Percentiles rank a stretch among this genome's conserved stretches.
phyloP scores from a whole-genome alignment of 2,797 vertebrate genomes.

The Aplochiton taeniatus region DNA sequence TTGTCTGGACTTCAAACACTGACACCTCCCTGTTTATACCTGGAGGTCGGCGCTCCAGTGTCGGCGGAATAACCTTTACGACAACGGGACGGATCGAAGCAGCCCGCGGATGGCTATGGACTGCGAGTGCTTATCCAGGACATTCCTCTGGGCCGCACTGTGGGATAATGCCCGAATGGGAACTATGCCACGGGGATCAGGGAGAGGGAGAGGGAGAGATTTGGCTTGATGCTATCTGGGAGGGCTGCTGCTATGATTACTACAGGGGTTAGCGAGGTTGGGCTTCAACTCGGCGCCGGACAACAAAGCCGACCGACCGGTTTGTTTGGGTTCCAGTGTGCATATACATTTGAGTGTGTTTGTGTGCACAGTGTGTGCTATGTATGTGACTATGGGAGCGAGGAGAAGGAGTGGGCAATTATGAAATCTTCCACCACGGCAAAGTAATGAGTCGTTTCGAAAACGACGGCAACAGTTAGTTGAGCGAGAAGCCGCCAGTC shows the following conservation, averaged over 20 bases:
- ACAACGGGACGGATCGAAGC: conserved; percentile 23
- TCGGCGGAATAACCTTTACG: conserved; percentile 35
- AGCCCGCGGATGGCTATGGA: conserved; percentile 38
- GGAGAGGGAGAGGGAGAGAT: conserved; percentile 28
- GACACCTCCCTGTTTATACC: conserved; percentile 60
- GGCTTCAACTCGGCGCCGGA: conserved; percentile 53
- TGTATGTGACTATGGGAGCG: conserved; percentile 5
- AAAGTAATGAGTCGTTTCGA: conserved; percentile 56
- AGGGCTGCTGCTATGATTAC: conserved; percentile 50
- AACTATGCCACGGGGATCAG: conserved; percentile 66
- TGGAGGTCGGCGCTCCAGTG: conserved; percentile 53
- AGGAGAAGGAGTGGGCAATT: conserved; percentile 44
- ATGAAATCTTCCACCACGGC: conserved; percentile 55
- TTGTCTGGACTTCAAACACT: conserved; percentile 55
- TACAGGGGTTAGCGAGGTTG: conserved; percentile 53
- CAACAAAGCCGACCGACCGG: conserved; percentile 43
- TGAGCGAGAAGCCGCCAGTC: conserved; percentile 14
- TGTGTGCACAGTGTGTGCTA: conserved; percentile 1
- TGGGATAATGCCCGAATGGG: conserved; percentile 69
- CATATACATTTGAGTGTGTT: conserved; percentile 15
- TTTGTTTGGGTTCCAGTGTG: conserved; percentile 16
- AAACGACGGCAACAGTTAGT: conserved; percentile 45
- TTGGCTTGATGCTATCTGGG: conserved; percentile 64
- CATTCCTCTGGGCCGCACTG: conserved; percentile 52
- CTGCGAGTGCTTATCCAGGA: conserved; percentile 56